Conservation (phyloP, 2,797 vertebrate species). For the Eutrigla gurnardus region DNA sequence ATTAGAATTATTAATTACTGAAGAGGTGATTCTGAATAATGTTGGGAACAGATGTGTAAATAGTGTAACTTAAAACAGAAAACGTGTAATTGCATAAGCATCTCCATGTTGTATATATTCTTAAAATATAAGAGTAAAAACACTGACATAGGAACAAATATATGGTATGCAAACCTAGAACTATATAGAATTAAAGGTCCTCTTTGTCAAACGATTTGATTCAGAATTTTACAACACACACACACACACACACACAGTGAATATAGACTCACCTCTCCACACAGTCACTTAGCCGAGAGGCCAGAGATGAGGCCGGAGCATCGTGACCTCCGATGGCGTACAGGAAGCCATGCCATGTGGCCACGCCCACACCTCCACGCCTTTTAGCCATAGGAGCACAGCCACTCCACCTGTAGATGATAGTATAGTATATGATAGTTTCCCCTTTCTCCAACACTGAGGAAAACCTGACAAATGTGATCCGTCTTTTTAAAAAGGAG, state of each 20-base stretch:
- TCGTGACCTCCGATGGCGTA: slow-evolving; percentile 98
- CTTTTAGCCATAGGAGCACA: slow-evolving; percentile 98
- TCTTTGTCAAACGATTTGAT: too few species aligned
- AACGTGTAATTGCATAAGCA: too few species aligned
- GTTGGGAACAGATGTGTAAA: too few species aligned
- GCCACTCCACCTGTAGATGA: slow-evolving; percentile 88
- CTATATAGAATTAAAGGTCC: too few species aligned
- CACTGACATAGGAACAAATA: too few species aligned
- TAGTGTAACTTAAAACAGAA: too few species aligned
- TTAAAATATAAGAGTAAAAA: too few species aligned
- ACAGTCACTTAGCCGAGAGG: slow-evolving; percentile 95
- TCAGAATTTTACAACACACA: neutral
- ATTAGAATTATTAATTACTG: too few species aligned
- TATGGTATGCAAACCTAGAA: too few species aligned
- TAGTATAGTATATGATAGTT: neutral
- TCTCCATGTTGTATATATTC: too few species aligned
- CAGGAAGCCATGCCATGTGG: slow-evolving; percentile 96
- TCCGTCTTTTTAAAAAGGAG: neutral
- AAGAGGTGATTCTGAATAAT: too few species aligned
- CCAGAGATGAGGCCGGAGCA: slow-evolving; percentile 93
- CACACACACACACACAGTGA: neutral
- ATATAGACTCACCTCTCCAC: slow-evolving; percentile 91
- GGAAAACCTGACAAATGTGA: neutral
- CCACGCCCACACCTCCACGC: slow-evolving; percentile 95
- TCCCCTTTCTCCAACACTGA: neutral